These are phyloP conservation scores for Lasioglossum lativentre DNA, from an alignment of 2,888 invertebrate species.

Conservation along the genomic window DNA sequence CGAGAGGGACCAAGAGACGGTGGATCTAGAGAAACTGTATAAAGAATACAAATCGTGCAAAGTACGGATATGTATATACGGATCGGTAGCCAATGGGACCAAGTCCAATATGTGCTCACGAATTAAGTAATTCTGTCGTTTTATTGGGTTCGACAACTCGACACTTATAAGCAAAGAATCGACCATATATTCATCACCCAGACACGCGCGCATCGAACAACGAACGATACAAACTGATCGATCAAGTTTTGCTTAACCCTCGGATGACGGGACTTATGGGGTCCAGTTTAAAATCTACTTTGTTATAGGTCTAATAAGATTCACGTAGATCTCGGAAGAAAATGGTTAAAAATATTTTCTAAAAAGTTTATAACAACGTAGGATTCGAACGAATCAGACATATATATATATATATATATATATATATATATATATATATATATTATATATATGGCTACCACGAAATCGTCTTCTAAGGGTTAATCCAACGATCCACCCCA, in stretches of 20 bases:
- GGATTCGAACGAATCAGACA: not conserved
- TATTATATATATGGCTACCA: too few species aligned
- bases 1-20: conserved; percentile 33
- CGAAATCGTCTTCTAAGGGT: not conserved
- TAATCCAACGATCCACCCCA: not conserved
- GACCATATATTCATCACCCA: not conserved
- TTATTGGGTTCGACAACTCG: not conserved
- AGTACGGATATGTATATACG: conserved; percentile 54
- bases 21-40: conserved; percentile 69
- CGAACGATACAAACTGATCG: not conserved
- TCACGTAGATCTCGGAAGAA: not conserved
- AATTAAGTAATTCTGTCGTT: not conserved
- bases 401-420: too few species aligned
- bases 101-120: not conserved
- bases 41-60: conserved; percentile 70
- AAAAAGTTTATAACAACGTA: not conserved
- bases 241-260: not conserved
- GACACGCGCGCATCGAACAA: not conserved
- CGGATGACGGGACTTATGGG: not conserved
- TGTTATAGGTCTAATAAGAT: not conserved
- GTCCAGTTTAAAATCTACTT: not conserved
- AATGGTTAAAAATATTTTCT: conserved; percentile 2
- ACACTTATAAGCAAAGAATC: not conserved
- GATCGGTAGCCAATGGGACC: not conserved
- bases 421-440: too few species aligned